These are phyloP conservation scores for Syrmaticus mikado DNA, from an alignment of 2,113 vertebrate species.

Conservation along the genomic window DNA sequence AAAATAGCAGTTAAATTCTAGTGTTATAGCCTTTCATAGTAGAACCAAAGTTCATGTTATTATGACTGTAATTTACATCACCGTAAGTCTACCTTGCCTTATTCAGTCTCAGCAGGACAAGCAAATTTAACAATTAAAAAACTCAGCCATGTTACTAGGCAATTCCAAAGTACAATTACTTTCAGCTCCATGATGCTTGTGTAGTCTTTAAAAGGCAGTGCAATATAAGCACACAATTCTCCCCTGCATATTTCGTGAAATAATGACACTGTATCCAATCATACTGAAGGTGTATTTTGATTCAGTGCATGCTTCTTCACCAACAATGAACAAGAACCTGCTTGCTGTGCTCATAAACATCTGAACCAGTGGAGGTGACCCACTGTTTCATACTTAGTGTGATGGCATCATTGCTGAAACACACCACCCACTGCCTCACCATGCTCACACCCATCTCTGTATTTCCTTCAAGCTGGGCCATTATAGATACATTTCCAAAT, in stretches of 20 bases:
- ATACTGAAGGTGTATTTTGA: background rate
- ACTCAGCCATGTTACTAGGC: background rate
- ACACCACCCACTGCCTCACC: background rate
- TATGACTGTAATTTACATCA: background rate
- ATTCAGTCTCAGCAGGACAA: background rate
- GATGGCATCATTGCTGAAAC: background rate
- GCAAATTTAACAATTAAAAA: background rate
- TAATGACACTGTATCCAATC: background rate
- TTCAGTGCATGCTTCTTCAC: background rate
- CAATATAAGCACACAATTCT: background rate
- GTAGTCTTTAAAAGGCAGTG: background rate
- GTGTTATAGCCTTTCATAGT: background rate
- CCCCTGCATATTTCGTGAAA: background rate
- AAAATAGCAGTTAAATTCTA: background rate
- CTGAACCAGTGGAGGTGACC: background rate
- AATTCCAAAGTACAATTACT: background rate
- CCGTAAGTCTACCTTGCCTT: background rate
- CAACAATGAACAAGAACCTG: background rate
- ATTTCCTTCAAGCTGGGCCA: background rate
- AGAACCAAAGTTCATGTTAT: background rate
- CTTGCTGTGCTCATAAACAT: background rate
- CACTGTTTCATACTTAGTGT: too few relatives aligned
- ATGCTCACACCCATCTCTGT: background rate
- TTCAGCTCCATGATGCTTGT: background rate
- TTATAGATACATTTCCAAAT: background rate